Evolutionary conservation across 2,888 invertebrate genomes (phyloP), one percentile per base, ranked within the genome.

Genomic region (Pterostichus niger): DNA sequence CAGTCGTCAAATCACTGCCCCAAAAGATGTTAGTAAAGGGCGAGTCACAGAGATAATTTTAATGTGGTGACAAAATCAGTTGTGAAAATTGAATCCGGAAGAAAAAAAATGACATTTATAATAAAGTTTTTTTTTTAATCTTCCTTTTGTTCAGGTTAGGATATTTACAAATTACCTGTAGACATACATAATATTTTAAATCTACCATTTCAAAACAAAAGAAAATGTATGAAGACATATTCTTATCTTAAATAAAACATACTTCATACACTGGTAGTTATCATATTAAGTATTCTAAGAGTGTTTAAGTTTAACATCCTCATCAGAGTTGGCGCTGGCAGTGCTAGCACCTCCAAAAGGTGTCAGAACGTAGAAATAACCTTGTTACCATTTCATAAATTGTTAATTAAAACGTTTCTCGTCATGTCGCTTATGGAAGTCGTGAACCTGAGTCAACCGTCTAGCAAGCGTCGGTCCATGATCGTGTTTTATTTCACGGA

Each of bases 371-470:
- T 9, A 71, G 68, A 71, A 71, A 71, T 71, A 71, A 46, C 68
- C 56, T 56, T 15, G 33, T 76, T 76, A 76, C 76, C 54, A 35
- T 46, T 59, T 59, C 61, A 78, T 78, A 78, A 78, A 78, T 78
- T 61, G 59, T 78, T 54, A 78, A 78, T 80, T 80, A 80, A 80
- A 80, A 24, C 80, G 68, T 68, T 64, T 79, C 49, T 64, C 44
- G 17, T 71, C 68, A 44, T 17, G 33, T 33, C 35, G 64, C 64
- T 64, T 64, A 64, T 35, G 35, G 24, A 64, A 64, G 64, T 64
- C 59, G 59, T 24, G 59, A 71, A 71, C 40, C 10, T 9, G 17
- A 71, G 44, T 71, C 40, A 71, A 40, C 40, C 24, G 61, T 64
- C 59, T 59, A 64, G 40, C 13, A 64, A 35, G 35, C 40, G 40